Percentiles rank a stretch among this genome's conserved stretches.
Evolutionary conservation across 2,888 invertebrate species (phyloP).

Genomic region (Andrena praecox): DNA sequence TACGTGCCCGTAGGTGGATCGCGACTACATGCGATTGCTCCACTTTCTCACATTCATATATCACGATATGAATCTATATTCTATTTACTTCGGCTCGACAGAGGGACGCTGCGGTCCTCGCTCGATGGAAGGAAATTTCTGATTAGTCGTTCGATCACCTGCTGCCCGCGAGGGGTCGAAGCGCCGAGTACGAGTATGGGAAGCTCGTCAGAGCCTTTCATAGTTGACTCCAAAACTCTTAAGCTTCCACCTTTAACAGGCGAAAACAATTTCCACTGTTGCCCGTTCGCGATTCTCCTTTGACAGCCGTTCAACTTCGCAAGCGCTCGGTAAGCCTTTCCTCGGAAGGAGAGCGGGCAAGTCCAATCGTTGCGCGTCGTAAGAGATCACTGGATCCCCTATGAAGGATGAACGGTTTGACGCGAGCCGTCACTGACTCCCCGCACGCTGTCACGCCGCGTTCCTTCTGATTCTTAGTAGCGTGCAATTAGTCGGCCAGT

Average conservation of each 20-base stretch:
- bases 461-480: constrained; percentile 55
- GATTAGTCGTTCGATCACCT: neutral
- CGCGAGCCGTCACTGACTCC: constrained; percentile 32
- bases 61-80: constrained; percentile 38
- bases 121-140: constrained; percentile 9
- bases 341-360: neutral
- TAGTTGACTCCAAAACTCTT: constrained; percentile 13
- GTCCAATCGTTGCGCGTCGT: neutral
- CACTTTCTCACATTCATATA: constrained; percentile 55
- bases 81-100: constrained; percentile 17
- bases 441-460: constrained; percentile 35
- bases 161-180: constrained; percentile 3
- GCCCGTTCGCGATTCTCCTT: neutral
- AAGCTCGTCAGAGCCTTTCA: constrained; percentile 30
- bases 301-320: constrained; percentile 5
- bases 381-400: constrained; percentile 18
- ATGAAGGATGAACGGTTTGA: constrained; percentile 38
- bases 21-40: constrained; percentile 60
- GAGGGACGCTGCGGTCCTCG: neutral
- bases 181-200: constrained; percentile 13
- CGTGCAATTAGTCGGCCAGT: constrained; percentile 77
- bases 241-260: too few species aligned
- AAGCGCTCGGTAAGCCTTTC: constrained; percentile 16
- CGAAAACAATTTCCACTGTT: too few species aligned
- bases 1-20: constrained; percentile 58